Conservation (phyloP, 2,888 invertebrate species). For the Lepidocyrtoides sp. region DNA sequence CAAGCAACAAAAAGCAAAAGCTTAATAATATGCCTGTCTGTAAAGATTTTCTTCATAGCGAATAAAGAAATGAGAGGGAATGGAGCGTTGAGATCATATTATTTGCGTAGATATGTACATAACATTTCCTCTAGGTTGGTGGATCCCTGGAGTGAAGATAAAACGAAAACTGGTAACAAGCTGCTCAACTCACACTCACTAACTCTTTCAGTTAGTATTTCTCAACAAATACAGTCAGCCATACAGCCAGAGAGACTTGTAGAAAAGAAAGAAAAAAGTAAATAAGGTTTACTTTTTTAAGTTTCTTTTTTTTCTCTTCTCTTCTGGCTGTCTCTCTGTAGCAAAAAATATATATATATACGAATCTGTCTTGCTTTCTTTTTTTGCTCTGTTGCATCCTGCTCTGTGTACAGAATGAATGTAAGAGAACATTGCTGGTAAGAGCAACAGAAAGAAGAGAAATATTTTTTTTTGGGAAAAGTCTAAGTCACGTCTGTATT, state of each 20-base stretch:
- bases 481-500: not conserved
- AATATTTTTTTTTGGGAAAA: conserved; percentile 4
- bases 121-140: conserved; percentile 5
- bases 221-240: not conserved
- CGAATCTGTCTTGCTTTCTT: not conserved
- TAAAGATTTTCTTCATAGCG: too few species aligned
- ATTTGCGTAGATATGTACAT: too few species aligned
- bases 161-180: conserved; percentile 68
- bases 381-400: conserved; percentile 50
- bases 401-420: not conserved
- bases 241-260: not conserved
- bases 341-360: not conserved
- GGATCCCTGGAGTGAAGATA: conserved; percentile 71
- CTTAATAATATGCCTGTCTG: too few species aligned
- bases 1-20: not conserved
- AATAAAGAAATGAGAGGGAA: not conserved
- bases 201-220: not conserved
- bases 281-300: conserved; percentile 50
- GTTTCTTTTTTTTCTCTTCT: conserved; percentile 15
- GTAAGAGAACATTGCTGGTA: not conserved
- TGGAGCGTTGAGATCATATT: too few species aligned
- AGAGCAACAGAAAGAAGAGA: not conserved
- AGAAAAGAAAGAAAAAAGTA: conserved; percentile 28
- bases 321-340: not conserved
- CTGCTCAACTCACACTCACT: conserved; percentile 14